Evolutionary conservation across 2,888 invertebrate genomes (phyloP).

Genomic region (Nephrocerus scutellatus): DNA sequence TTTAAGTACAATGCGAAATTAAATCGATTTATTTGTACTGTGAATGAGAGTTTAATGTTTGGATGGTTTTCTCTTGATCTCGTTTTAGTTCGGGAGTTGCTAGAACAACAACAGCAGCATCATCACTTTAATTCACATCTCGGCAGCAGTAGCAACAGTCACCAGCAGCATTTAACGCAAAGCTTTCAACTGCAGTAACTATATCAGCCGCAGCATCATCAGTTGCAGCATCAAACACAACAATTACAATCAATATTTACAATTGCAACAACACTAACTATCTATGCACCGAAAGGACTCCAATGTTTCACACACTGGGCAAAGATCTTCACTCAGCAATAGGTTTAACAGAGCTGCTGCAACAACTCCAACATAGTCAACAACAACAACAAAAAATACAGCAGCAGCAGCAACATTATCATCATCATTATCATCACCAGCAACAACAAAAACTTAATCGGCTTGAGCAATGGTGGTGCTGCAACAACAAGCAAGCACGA

Average conservation of each 20-base stretch:
- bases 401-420: constrained; percentile 9
- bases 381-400: constrained; percentile 7
- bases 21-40: no score
- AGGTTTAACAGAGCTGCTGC: no score
- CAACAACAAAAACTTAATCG: constrained; percentile 18
- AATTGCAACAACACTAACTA: no score
- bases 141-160: constrained; percentile 19
- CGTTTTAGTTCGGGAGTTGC: no score
- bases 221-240: constrained; percentile 17
- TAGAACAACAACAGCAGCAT: constrained; percentile 22
- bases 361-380: constrained; percentile 18
- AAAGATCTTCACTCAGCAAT: no score
- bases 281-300: no score
- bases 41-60: no score
- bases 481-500: constrained; percentile 22
- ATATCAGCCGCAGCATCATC: constrained; percentile 21
- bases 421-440: constrained; percentile 15
- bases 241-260: no score
- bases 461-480: constrained; percentile 10
- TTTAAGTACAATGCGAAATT: no score
- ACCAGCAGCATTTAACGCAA: constrained; percentile 14
- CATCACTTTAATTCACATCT: constrained; percentile 8
- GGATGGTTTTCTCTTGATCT: no score
- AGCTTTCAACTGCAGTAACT: constrained; percentile 22
- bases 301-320: no score